Conservation (phyloP, 2,888 invertebrate species). For the Netelia melanura region DNA sequence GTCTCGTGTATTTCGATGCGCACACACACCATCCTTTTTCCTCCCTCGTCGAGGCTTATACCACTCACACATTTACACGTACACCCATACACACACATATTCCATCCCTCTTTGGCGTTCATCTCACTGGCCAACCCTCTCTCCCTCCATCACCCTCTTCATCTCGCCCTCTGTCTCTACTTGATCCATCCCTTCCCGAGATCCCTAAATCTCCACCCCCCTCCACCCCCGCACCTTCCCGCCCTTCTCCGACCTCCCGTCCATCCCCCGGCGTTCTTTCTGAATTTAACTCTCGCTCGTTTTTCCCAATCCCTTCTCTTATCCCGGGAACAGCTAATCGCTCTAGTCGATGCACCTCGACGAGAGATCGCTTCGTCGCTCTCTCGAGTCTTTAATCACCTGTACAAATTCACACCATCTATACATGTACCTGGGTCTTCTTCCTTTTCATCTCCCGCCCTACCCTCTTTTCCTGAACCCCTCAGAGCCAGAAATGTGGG, state of each 20-base stretch:
- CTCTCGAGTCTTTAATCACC: conserved; percentile 68
- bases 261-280: not conserved
- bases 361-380: conserved; percentile 60
- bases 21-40: conserved; percentile 13
- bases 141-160: conserved; percentile 29
- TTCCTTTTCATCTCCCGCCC: conserved; percentile 27
- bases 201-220: conserved; percentile 1
- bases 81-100: conserved; percentile 38
- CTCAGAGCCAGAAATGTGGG: not conserved
- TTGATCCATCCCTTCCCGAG: conserved; percentile 41
- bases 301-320: conserved; percentile 7
- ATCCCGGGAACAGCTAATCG: conserved; percentile 67
- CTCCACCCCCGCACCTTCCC: not conserved
- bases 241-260: not conserved
- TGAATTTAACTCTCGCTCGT: conserved; percentile 37
- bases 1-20: conserved; percentile 60
- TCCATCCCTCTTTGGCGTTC: conserved; percentile 17
- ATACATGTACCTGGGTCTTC: conserved; percentile 19
- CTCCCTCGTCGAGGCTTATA: conserved; percentile 16
- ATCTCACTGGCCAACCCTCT: conserved; percentile 33
- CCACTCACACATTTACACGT: not conserved
- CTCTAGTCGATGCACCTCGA: conserved; percentile 58
- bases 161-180: conserved; percentile 55
- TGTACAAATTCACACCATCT: conserved; percentile 62
- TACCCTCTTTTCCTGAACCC: not conserved